phyloP scores from a whole-genome alignment of 2,113 vertebrate genomes.

The Alectura lathami region DNA sequence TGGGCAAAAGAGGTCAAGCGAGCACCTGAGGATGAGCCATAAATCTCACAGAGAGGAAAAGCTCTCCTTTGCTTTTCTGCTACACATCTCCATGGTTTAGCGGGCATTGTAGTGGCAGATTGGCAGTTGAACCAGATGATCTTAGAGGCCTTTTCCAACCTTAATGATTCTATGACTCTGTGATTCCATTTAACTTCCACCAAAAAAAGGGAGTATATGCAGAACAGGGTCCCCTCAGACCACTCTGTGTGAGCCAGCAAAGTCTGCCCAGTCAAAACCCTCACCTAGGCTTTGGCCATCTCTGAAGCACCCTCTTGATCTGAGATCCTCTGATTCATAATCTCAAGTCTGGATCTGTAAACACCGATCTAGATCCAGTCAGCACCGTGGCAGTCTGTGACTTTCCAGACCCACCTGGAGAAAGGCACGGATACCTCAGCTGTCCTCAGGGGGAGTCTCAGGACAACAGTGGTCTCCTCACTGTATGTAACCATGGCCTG shows the following conservation, averaged over 20 bases:
- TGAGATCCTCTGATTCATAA: not conserved
- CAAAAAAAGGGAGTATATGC: not conserved
- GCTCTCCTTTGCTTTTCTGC: not conserved
- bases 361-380: not conserved
- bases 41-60: not conserved
- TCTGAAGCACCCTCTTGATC: not conserved
- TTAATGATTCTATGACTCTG: too few species aligned
- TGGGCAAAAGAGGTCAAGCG: not conserved
- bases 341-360: not conserved
- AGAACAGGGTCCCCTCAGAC: not conserved
- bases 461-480: not conserved
- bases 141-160: too few species aligned
- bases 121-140: too few species aligned
- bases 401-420: not conserved
- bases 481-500: rapidly evolving
- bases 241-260: not conserved
- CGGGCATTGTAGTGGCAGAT: too few species aligned
- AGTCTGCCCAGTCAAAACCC: not conserved
- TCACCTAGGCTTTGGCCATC: not conserved
- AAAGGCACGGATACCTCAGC: not conserved
- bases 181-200: not conserved
- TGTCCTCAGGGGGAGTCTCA: not conserved
- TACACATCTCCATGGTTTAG: too few species aligned
- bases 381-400: not conserved
- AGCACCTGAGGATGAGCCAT: not conserved